Percentiles rank a stretch among this genome's conserved stretches.
phyloP scores from a whole-genome alignment of 2,797 vertebrate species.

The Neosalanx taihuensis region DNA sequence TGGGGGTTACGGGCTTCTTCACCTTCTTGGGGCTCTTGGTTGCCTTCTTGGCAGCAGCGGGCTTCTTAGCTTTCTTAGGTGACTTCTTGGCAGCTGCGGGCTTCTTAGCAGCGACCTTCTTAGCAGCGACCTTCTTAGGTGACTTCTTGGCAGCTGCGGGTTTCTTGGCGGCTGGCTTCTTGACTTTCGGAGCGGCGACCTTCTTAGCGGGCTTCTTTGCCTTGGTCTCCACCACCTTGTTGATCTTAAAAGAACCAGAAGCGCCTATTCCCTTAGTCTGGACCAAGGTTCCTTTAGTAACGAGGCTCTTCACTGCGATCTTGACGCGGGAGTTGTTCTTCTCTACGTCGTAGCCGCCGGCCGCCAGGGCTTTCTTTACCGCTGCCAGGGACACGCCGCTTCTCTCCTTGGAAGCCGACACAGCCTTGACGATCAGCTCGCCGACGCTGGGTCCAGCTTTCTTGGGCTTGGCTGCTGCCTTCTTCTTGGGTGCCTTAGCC shows the following conservation, averaged over 20 bases:
- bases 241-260: slow-evolving; percentile 6
- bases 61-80: slow-evolving; percentile 8
- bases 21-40: slow-evolving; percentile 10
- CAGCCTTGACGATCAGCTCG: slow-evolving; percentile 7
- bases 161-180: neutral
- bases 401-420: slow-evolving; percentile 9
- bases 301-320: slow-evolving; percentile 1
- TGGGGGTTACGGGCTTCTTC: neutral
- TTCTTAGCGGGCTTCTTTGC: neutral
- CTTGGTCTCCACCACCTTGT: neutral
- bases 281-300: neutral
- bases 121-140: neutral
- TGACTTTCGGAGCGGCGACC: neutral
- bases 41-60: neutral
- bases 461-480: slow-evolving; percentile 4
- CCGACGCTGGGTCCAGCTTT: slow-evolving; percentile 5
- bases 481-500: slow-evolving; percentile 13
- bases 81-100: slow-evolving; percentile 7
- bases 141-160: neutral
- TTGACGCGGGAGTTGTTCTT: slow-evolving; percentile 7
- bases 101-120: slow-evolving; percentile 5
- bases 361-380: neutral
- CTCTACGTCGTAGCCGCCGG: slow-evolving; percentile 2
- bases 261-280: neutral
- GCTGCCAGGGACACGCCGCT: neutral